These are phyloP conservation scores for Aegithalos caudatus DNA, from an alignment of 2,113 vertebrate species.

Conservation along the genomic window DNA sequence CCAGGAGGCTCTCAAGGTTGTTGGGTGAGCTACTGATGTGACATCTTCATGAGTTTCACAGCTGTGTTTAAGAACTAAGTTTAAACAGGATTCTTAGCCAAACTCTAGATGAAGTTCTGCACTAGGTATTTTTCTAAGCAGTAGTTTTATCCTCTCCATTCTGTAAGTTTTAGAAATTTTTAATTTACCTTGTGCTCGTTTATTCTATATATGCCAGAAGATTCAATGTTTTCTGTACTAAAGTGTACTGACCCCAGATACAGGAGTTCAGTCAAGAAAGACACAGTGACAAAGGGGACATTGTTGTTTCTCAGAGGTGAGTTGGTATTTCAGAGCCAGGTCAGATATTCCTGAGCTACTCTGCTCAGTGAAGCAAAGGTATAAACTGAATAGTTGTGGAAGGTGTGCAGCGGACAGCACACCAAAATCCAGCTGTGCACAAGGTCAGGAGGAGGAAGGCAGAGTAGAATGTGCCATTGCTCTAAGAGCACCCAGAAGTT, in stretches of 20 bases:
- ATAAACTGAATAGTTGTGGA: not conserved
- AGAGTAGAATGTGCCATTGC: not conserved
- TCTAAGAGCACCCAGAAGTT: not conserved
- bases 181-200: not conserved
- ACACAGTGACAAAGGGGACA: not conserved
- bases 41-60: conserved; percentile 15
- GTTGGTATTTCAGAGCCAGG: not conserved
- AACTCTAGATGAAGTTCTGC: not conserved
- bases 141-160: not conserved
- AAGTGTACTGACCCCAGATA: not conserved
- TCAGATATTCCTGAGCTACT: not conserved
- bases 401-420: not conserved
- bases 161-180: not conserved
- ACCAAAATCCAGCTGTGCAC: not conserved
- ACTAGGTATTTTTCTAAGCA: not conserved
- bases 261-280: not conserved
- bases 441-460: not conserved
- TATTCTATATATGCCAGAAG: not conserved
- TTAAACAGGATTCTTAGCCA: conserved; percentile 6
- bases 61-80: conserved; percentile 4
- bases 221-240: not conserved
- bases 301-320: not conserved
- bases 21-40: not conserved
- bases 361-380: not conserved
- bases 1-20: not conserved